phyloP scores from a whole-genome alignment of 2,888 invertebrate genomes.

The Euclidia mi region DNA sequence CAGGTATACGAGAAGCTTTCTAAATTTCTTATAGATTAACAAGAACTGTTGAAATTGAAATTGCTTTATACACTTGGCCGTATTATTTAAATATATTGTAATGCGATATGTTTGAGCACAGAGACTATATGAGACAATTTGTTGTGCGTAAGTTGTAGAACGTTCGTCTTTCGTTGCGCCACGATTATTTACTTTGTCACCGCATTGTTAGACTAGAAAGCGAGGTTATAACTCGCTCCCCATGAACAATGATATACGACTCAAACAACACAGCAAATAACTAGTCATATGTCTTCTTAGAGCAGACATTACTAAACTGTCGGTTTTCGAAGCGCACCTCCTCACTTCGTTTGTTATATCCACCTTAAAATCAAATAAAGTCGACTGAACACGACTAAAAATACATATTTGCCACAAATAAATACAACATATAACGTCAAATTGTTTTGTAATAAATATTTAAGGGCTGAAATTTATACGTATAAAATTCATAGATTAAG shows the following conservation, averaged over 20 bases:
- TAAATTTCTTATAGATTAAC: too few species aligned
- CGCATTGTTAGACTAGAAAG: conserved; percentile 35
- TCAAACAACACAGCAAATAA: conserved; percentile 20
- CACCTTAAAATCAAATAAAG: background rate
- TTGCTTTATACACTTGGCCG: too few species aligned
- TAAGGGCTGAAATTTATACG: too few species aligned
- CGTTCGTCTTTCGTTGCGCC: conserved; percentile 5
- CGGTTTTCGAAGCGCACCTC: conserved; percentile 11
- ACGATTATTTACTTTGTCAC: conserved; percentile 41
- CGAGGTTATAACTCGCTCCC: conserved; percentile 28
- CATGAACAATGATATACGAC: conserved; percentile 36
- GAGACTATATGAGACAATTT: conserved; percentile 20
- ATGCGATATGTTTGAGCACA: too few species aligned
- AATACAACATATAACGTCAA: too few species aligned
- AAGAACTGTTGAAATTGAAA: too few species aligned
- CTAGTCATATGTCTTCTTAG: conserved; percentile 24
- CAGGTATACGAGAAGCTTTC: too few species aligned
- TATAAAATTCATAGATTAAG: too few species aligned
- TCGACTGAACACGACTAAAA: background rate
- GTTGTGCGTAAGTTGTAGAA: conserved; percentile 8
- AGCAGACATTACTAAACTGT: conserved; percentile 11
- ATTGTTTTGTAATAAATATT: too few species aligned
- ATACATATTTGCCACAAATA: too few species aligned
- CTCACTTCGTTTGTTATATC: conserved; percentile 14
- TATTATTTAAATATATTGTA: too few species aligned